Evolutionary conservation across 2,888 invertebrate species (phyloP), one percentile per base, ranked within the genome.

Genomic region (Eueremaeus valkanovi): DNA sequence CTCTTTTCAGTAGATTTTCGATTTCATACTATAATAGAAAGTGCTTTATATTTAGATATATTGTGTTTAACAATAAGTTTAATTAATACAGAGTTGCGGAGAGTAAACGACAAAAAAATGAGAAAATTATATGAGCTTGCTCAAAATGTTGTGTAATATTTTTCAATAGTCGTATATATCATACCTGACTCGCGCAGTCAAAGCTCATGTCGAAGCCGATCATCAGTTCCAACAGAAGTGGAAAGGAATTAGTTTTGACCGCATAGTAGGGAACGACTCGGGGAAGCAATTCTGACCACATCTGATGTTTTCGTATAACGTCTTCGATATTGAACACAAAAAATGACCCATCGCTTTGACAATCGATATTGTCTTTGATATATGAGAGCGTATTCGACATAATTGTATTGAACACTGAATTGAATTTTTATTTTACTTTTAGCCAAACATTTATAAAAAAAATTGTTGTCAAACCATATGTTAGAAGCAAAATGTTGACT

Each of bases 161-260:
- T n/a, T n/a, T n/a, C n/a, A n/a, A n/a, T n/a, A n/a, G n/a, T n/a
- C n/a, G n/a, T n/a, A n/a, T n/a, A n/a, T n/a, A n/a, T n/a, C 6
- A 58, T 58, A 58, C 58, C 58, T 58, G 58, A 11, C 58, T 58
- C 27, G 58, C 58, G 58, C 58, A 58, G 58, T 58, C 58, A 58
- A 58, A 58, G 3, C n/a, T 11, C 0, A 58, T 2, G 1, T 27
- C 58, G 2, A 58, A 21, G 13, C 29, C 29, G 2, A 27, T 9
- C 58, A 58, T 9, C 1, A 58, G 6, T 16, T 58, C 29, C 13
- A 58, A 29, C 1, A 58, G 24, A 5, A 29, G 21, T 11, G 29
- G 13, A 29, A 58, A 58, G 16, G 21, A 27, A 58, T 58, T 58
- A 21, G 27, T 13, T 27, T 58, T 58, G 3, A 58, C 58, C 1